Conservation (phyloP, 2,888 invertebrate genomes). For the Mythimna loreyi region DNA sequence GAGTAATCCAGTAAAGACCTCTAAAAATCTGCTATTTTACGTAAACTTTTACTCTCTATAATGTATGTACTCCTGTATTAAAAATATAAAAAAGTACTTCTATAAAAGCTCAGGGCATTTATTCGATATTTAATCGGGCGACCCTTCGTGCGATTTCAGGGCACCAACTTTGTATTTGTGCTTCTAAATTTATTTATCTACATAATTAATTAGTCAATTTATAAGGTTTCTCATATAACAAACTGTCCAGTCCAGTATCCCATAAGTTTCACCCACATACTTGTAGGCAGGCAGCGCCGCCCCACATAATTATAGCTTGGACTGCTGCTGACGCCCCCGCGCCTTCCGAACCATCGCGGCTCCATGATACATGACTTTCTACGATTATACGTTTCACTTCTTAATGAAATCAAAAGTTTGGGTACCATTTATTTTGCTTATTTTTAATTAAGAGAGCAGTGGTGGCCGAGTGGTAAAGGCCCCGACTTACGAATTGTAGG, state of each 20-base stretch:
- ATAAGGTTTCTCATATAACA: slow-evolving; percentile 8
- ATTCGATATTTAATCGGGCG: no score
- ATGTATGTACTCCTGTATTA: no score
- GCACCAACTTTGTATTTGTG: no score
- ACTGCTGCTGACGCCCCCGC: slow-evolving; percentile 61
- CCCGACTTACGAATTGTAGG: no score
- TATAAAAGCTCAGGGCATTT: no score
- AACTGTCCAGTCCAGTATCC: slow-evolving; percentile 3
- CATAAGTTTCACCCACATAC: slow-evolving; percentile 35
- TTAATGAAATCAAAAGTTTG: slow-evolving; percentile 27
- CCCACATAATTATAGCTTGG: slow-evolving; percentile 69
- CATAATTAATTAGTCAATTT: slow-evolving; percentile 34
- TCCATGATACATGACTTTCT: slow-evolving; percentile 41
- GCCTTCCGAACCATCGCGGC: slow-evolving; percentile 47
- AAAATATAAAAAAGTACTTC: no score
- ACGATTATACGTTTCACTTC: slow-evolving; percentile 29
- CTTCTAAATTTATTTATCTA: not conserved
- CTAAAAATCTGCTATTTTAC: no score
- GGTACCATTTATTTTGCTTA: not conserved
- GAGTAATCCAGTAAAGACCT: no score
- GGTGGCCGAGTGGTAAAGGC: no score
- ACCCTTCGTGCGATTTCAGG: no score
- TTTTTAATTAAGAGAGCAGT: no score
- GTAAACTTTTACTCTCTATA: no score
- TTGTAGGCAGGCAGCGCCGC: slow-evolving; percentile 65